These are phyloP conservation scores for Thaleichthys pacificus DNA, from an alignment of 2,797 vertebrate species.

Conservation along the genomic window DNA sequence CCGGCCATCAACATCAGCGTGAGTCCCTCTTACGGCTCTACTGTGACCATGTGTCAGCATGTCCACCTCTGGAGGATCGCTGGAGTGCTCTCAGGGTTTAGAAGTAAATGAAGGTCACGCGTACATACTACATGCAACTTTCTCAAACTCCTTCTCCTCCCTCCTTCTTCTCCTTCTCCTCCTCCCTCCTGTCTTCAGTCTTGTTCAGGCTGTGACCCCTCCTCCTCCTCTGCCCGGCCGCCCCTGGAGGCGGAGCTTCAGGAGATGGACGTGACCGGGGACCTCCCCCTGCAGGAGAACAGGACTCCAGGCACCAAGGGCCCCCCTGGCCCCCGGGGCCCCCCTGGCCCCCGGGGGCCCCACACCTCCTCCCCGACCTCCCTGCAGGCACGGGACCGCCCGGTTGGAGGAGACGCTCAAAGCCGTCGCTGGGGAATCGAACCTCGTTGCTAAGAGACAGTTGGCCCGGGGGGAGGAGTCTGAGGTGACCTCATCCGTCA, in stretches of 20 bases:
- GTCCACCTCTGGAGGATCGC: too few species aligned
- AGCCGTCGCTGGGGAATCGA: neutral
- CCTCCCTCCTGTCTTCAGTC: conserved; percentile 50
- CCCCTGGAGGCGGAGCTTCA: conserved; percentile 59
- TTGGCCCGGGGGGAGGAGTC: conserved; percentile 51
- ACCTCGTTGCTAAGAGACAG: neutral
- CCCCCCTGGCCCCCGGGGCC: neutral
- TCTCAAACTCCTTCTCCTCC: too few species aligned
- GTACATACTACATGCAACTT: too few species aligned
- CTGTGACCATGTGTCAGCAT: too few species aligned
- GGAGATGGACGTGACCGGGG: conserved; percentile 63
- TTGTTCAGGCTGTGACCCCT: conserved; percentile 59
- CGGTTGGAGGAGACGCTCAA: conserved; percentile 1
- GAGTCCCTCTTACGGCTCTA: conserved; percentile 38
- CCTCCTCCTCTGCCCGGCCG: conserved; percentile 19
- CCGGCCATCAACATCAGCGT: conserved; percentile 72
- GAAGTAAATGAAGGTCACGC: too few species aligned
- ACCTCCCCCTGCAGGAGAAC: conserved; percentile 61
- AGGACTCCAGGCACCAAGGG: conserved; percentile 1
- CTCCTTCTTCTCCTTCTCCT: neutral
- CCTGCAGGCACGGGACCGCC: conserved; percentile 14
- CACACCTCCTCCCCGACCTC: conserved; percentile 6
- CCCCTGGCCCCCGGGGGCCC: neutral
- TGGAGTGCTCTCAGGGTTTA: too few species aligned
- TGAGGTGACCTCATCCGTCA: conserved; percentile 20